Evolutionary conservation across 2,113 vertebrate species (phyloP), one percentile per base, ranked within the genome.

Genomic region (Calidris pugnax): DNA sequence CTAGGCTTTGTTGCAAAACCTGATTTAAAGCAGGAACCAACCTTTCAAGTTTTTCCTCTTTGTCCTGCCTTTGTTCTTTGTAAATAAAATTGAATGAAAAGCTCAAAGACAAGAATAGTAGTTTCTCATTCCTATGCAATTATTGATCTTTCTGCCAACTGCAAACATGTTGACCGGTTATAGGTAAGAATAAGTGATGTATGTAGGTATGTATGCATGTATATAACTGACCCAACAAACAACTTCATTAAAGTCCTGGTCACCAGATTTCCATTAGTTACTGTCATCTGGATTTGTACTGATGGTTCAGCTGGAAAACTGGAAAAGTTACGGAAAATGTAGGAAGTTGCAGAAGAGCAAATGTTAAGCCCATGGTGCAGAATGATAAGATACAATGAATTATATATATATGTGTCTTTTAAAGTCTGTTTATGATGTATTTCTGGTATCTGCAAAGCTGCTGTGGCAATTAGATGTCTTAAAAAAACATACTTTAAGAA

Each of bases 111-210:
- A 10, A 63, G 63, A 66, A 57, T 3, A 66, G 7, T 4, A 45
- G 4, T 73, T 90, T 71, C 51, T 72, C 39, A 32, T 78, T 90
- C 28, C n/a, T 35, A 1, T 50, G 22, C 50, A 50, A 2, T 91
- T 69, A 16, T 26, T 77, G 33, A 32, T 27, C 47, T 78, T 81
- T 56, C 69, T 64, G 37, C 23, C 55, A 55, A 14, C 16, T 24
- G n/a, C 59, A 66, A 67, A 27, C 32, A 37, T 30, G 1, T 7
- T n/a, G 32, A 28, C 35, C 0, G 0, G 4, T 19, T 83, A 41
- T 30, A 37, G 55, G 15, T 57, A 48, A 1, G 1, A 53, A 33
- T 19, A 23, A 0, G 2, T 55, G 37, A 15, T 32, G 11, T 33
- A 12, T n/a, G 26, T 4, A 37, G 26, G 6, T 27, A 19, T 8